A percentile compares a stretch with the other conserved stretches of the same genome.
These are phyloP conservation scores for Ypsolopha sequella DNA, from an alignment of 2,888 invertebrate species.

Conservation along the genomic window DNA sequence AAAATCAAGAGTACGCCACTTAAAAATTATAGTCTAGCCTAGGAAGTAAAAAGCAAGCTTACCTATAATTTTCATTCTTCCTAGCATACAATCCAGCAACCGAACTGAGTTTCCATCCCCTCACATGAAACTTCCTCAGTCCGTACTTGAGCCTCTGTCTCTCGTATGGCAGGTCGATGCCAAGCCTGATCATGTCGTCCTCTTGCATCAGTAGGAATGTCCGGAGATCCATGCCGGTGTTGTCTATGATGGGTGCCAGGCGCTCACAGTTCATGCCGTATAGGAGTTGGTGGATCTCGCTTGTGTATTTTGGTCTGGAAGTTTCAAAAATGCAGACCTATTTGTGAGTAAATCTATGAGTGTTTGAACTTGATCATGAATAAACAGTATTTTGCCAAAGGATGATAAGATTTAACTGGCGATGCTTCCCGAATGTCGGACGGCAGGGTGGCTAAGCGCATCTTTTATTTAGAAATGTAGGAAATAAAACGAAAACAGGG, in stretches of 20 bases:
- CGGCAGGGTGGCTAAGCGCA: too few relatives aligned
- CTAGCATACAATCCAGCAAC: constrained; percentile 51
- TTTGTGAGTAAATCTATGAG: too few relatives aligned
- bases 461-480: too few relatives aligned
- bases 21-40: background rate
- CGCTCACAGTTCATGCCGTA: constrained; percentile 72
- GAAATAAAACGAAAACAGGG: too few relatives aligned
- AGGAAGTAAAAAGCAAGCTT: constrained; percentile 11
- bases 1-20: background rate
- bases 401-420: too few relatives aligned
- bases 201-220: constrained; percentile 71
- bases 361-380: too few relatives aligned
- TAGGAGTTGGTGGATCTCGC: constrained; percentile 68
- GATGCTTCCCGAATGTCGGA: too few relatives aligned
- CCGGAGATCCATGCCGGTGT: constrained; percentile 60
- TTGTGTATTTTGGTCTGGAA: constrained; percentile 54
- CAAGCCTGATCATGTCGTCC: constrained; percentile 64
- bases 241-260: constrained; percentile 51
- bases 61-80: constrained; percentile 53
- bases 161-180: constrained; percentile 72
- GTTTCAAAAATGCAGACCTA: too few relatives aligned
- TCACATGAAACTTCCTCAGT: constrained; percentile 69
- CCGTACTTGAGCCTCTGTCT: constrained; percentile 66
- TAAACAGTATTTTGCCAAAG: too few relatives aligned
- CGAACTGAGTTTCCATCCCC: constrained; percentile 62